These are phyloP conservation scores for Darevskia mixta DNA, from an alignment of 2,797 vertebrate genomes.

Conservation along the genomic window DNA sequence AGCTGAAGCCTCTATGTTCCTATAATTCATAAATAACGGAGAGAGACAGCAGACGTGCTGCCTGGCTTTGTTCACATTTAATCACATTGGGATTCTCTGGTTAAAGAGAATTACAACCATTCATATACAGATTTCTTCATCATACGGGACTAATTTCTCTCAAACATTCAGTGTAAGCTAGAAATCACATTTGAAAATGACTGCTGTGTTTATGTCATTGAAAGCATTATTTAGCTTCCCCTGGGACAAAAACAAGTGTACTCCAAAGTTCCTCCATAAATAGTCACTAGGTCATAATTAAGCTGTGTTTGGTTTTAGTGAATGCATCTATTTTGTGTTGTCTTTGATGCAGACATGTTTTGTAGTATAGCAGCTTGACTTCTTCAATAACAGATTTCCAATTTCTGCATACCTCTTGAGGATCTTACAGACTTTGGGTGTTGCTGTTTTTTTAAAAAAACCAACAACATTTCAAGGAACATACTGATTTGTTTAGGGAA, in stretches of 20 bases:
- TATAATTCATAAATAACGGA: constrained; percentile 11
- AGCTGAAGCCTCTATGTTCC: neutral
- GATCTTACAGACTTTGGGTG: no score
- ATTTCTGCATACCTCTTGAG: no score
- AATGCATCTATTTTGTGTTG: neutral
- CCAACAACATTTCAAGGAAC: no score
- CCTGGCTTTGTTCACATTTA: constrained; percentile 16
- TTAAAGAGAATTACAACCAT: neutral
- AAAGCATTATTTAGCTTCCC: neutral
- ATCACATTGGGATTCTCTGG: neutral
- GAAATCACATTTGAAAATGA: neutral
- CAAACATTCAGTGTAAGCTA: neutral
- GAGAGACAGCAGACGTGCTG: neutral
- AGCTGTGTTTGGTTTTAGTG: neutral
- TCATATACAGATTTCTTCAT: constrained; percentile 25
- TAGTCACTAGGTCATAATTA: neutral
- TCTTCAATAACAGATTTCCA: neutral
- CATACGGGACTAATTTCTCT: neutral
- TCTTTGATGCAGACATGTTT: neutral
- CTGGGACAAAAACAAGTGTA: neutral
- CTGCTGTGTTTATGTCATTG: neutral
- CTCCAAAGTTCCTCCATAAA: neutral
- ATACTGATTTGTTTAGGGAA: no score
- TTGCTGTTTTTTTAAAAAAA: no score
- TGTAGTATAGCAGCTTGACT: neutral